Percentiles rank a stretch among this genome's conserved stretches.
Evolutionary conservation across 1,140 invertebrate species (phyloP).

Genomic region (Lepidurus arcticus): DNA sequence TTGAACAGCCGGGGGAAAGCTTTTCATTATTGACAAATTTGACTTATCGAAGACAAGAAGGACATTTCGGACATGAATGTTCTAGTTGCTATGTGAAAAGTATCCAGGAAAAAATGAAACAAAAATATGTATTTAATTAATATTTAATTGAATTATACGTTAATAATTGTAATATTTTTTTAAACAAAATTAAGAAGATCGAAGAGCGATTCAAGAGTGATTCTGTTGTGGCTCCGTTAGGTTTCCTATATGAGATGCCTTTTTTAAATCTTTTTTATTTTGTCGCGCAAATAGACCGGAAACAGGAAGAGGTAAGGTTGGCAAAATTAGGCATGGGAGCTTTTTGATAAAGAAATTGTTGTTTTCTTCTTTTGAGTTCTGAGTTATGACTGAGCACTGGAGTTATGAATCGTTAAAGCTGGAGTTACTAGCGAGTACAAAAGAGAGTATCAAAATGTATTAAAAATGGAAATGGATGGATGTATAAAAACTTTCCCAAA

Average conservation of each 20-base stretch:
- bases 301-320: background rate
- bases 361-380: background rate
- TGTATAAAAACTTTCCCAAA: background rate
- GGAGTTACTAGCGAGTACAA: too few relatives aligned
- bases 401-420: background rate
- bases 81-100: too few relatives aligned
- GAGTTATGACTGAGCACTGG: background rate
- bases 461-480: too few relatives aligned
- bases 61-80: too few relatives aligned
- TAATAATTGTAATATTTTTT: too few relatives aligned
- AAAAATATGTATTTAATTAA: background rate
- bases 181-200: slow-evolving; percentile 26
- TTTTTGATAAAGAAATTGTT: background rate
- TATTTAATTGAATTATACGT: background rate
- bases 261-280: background rate
- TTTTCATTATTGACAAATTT: too few relatives aligned
- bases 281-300: background rate
- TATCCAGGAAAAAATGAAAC: background rate
- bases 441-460: too few relatives aligned
- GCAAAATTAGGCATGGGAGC: background rate
- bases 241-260: background rate
- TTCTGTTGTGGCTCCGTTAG: background rate
- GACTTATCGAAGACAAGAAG: too few relatives aligned
- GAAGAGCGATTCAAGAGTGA: background rate
- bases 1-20: too few relatives aligned